These are phyloP conservation scores for Pachydiplax longipennis DNA, from an alignment of 2,888 invertebrate species.

Conservation along the genomic window DNA sequence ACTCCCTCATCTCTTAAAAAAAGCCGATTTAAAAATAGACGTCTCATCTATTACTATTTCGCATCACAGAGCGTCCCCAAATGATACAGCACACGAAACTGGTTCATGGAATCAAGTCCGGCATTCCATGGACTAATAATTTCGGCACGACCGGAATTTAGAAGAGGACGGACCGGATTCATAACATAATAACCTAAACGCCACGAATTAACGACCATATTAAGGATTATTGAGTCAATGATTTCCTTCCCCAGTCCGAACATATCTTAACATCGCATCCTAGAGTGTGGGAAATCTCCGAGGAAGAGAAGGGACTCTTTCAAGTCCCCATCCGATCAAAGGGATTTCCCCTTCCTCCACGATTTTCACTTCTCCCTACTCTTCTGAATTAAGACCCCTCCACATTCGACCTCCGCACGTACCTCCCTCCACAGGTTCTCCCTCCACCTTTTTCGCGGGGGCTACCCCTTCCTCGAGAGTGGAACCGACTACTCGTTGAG, in stretches of 20 bases:
- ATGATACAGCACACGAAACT: background rate
- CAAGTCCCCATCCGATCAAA: background rate
- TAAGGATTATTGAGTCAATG: conserved; percentile 33
- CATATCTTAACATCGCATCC: background rate
- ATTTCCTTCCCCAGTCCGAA: conserved; percentile 36
- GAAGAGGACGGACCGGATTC: conserved; percentile 1
- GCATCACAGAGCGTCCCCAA: background rate
- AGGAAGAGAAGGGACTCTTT: background rate
- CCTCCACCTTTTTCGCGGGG: background rate
- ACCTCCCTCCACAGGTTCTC: background rate
- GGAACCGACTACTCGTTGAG: background rate
- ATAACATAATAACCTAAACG: background rate
- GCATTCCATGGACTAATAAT: background rate
- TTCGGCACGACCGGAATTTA: background rate
- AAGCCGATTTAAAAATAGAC: background rate
- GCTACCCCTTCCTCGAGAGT: background rate
- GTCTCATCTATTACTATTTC: background rate
- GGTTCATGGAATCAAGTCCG: background rate
- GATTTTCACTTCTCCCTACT: background rate
- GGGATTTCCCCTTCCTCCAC: background rate
- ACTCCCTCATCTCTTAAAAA: too few species aligned
- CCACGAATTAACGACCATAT: conserved; percentile 12
- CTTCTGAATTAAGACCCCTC: background rate
- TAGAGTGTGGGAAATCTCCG: conserved; percentile 30
- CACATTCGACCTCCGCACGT: background rate